phyloP scores from a whole-genome alignment of 2,888 invertebrate species.

The Polyploca ridens region DNA sequence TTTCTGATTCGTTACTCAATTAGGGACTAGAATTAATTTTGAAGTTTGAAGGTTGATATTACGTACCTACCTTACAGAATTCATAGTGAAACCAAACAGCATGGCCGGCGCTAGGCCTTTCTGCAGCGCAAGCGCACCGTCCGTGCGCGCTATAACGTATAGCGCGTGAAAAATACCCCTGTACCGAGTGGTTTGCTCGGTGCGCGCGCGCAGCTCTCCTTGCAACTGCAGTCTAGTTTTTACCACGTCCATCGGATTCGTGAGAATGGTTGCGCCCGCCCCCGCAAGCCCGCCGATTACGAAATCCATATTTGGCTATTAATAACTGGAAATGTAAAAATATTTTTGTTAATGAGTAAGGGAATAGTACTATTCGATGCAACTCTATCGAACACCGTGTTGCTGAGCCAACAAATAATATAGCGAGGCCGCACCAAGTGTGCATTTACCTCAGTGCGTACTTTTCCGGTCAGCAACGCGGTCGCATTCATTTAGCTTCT shows the following conservation, averaged over 20 bases:
- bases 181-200: constrained; percentile 82
- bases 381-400: too few species aligned
- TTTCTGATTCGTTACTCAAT: too few species aligned
- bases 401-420: too few species aligned
- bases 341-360: background rate
- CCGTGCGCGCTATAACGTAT: constrained; percentile 88
- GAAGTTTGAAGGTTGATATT: background rate
- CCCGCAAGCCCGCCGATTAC: constrained; percentile 88
- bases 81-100: constrained; percentile 89
- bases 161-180: constrained; percentile 92
- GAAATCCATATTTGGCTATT: constrained; percentile 3
- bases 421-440: too few species aligned
- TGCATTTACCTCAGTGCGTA: too few species aligned
- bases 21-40: background rate
- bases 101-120: constrained; percentile 93
- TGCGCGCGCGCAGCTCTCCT: constrained; percentile 87
- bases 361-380: too few species aligned
- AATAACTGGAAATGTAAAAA: background rate
- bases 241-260: constrained; percentile 95
- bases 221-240: constrained; percentile 95
- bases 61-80: constrained; percentile 71
- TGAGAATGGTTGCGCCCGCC: constrained; percentile 90
- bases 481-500: too few species aligned
- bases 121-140: constrained; percentile 90
- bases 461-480: too few species aligned